These are phyloP conservation scores for Trissolcus basalis DNA, from an alignment of 1,140 invertebrate genomes.

Conservation along the genomic window DNA sequence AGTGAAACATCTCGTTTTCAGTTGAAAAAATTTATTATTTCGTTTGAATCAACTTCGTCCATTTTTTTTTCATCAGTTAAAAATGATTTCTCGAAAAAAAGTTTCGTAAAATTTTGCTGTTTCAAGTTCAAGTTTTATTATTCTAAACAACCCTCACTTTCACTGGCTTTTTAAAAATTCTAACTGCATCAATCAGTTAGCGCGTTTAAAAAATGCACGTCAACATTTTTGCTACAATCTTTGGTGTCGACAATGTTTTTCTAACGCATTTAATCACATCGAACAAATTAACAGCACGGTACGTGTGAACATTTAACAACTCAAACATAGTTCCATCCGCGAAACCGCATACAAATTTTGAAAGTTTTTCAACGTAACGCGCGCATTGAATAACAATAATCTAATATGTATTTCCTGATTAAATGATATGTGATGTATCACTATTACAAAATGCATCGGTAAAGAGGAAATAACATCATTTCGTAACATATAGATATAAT, in stretches of 20 bases:
- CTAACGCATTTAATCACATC: slow-evolving; percentile 17
- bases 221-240: not conserved
- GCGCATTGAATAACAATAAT: slow-evolving; percentile 47
- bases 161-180: slow-evolving; percentile 9
- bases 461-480: slow-evolving; percentile 20
- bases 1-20: no score
- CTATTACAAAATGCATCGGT: slow-evolving; percentile 3
- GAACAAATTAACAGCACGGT: slow-evolving; percentile 20
- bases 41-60: no score
- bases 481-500: slow-evolving; percentile 1
- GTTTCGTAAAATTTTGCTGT: no score
- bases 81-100: no score
- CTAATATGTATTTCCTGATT: slow-evolving; percentile 17
- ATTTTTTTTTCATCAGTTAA: no score
- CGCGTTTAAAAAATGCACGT: slow-evolving; percentile 4
- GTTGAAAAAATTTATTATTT: no score
- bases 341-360: slow-evolving; percentile 36
- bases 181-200: no score
- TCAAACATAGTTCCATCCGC: not conserved
- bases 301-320: slow-evolving; percentile 17
- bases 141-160: slow-evolving; percentile 5
- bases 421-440: not conserved
- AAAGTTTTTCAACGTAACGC: slow-evolving; percentile 45
- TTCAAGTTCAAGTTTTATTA: no score
- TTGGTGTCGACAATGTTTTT: slow-evolving; percentile 9